Evolutionary conservation across 2,888 invertebrate species (phyloP).

Genomic region (Lepidochrysops patricia): DNA sequence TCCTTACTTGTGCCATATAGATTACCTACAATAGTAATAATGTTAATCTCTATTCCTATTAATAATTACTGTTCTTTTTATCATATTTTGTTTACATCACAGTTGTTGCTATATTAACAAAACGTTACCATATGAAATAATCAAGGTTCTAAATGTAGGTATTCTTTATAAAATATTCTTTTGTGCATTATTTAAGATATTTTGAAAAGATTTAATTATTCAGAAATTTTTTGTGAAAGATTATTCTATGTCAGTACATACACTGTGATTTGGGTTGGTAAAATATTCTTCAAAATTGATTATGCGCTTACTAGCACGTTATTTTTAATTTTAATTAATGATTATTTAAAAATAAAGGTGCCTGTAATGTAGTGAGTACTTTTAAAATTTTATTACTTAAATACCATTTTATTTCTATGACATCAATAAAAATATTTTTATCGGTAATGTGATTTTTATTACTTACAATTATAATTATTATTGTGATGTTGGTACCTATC

Average conservation of each 20-base stretch:
- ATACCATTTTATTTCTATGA: neutral
- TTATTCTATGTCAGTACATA: too few species aligned
- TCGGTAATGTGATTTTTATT: neutral
- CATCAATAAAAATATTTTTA: neutral
- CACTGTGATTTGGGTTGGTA: too few species aligned
- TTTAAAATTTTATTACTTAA: neutral
- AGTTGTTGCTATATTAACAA: too few species aligned
- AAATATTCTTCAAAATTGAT: too few species aligned
- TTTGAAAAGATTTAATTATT: neutral
- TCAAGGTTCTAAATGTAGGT: too few species aligned
- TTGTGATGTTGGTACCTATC: too few species aligned
- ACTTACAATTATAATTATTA: neutral
- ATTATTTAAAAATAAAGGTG: neutral
- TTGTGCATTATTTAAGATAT: neutral
- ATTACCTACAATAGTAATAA: neutral
- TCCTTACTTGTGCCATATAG: neutral
- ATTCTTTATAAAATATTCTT: neutral
- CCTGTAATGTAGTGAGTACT: neutral
- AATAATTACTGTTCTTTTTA: neutral
- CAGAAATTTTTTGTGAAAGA: neutral
- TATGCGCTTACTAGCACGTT: too few species aligned
- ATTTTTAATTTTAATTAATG: neutral
- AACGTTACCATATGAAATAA: too few species aligned
- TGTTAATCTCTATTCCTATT: neutral
- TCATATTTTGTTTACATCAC: neutral